Evolutionary conservation across 2,888 invertebrate genomes (phyloP).

Genomic region (Ochropacha duplaris): DNA sequence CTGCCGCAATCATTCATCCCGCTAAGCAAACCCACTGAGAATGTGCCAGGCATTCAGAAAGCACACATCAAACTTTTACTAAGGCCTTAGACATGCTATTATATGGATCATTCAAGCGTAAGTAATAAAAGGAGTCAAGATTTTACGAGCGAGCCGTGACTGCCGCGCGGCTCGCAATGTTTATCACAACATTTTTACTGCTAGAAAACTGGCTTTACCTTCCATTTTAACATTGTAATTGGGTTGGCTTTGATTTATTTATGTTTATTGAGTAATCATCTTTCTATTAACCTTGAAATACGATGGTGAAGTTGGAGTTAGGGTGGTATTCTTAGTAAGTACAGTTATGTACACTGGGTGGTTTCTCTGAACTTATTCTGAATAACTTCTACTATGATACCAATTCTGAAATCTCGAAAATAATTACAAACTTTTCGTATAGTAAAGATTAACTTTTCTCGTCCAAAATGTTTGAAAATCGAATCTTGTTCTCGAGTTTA

Average conservation of each 20-base stretch:
- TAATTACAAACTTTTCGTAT: no score
- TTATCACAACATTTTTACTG: conserved; percentile 59
- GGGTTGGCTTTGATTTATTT: not conserved
- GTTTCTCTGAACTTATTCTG: no score
- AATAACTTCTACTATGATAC: no score
- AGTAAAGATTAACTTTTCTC: no score
- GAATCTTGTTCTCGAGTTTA: no score
- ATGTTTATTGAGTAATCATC: not conserved
- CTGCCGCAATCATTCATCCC: conserved; percentile 27
- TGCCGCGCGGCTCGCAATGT: conserved; percentile 40
- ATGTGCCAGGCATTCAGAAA: conserved; percentile 35
- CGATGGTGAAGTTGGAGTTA: no score
- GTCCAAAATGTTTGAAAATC: no score
- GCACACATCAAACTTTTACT: conserved; percentile 55
- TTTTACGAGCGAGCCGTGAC: conserved; percentile 65
- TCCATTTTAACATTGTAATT: conserved; percentile 11
- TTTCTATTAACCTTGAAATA: not conserved
- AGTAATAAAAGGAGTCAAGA: conserved; percentile 62
- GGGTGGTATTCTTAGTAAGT: no score
- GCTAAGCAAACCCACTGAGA: conserved; percentile 28
- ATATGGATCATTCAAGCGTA: conserved; percentile 57
- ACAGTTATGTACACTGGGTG: no score
- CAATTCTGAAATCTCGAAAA: no score
- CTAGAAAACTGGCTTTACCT: conserved; percentile 29
- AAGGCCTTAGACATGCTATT: conserved; percentile 51